These are phyloP conservation scores for Cheilinus undulatus DNA, from an alignment of 2,113 vertebrate genomes.

Conservation along the genomic window DNA sequence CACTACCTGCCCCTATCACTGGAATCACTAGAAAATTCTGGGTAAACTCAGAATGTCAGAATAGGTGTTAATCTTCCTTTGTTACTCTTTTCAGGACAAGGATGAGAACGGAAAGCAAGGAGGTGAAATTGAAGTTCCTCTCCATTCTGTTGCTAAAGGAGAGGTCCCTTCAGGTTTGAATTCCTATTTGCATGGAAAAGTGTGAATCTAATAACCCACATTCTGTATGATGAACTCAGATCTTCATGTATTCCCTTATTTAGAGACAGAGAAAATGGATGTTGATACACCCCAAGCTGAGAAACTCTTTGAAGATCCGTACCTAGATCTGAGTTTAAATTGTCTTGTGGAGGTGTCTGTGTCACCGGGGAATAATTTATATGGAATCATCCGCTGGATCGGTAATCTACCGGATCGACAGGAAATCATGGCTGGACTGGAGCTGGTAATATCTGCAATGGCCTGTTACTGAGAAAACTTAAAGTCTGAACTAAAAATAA, in stretches of 20 bases:
- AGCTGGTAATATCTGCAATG: slow-evolving; percentile 82
- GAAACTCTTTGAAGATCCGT: background rate
- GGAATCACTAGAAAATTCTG: too few relatives aligned
- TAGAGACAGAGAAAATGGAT: slow-evolving; percentile 48
- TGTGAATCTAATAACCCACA: background rate
- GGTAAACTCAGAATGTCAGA: too few relatives aligned
- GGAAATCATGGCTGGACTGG: slow-evolving; percentile 84
- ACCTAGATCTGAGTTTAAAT: slow-evolving; percentile 71
- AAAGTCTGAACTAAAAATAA: background rate
- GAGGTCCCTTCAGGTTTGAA: slow-evolving; percentile 76
- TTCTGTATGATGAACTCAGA: background rate
- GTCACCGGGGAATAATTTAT: slow-evolving; percentile 59
- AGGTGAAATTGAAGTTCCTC: slow-evolving; percentile 78
- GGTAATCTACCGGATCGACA: slow-evolving; percentile 73
- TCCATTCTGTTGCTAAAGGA: slow-evolving; percentile 80
- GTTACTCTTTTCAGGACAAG: slow-evolving; percentile 77
- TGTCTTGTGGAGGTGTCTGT: slow-evolving; percentile 87
- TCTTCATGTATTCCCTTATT: background rate
- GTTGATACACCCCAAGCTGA: background rate
- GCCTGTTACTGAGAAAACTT: background rate
- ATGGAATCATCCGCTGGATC: slow-evolving; percentile 89
- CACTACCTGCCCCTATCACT: too few relatives aligned
- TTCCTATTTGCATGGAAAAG: accelerated
- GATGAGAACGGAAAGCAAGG: slow-evolving; percentile 72
- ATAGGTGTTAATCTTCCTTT: slow-evolving; percentile 9